These are phyloP conservation scores for Galerucella calmariensis DNA, from an alignment of 2,888 invertebrate species.

Conservation along the genomic window DNA sequence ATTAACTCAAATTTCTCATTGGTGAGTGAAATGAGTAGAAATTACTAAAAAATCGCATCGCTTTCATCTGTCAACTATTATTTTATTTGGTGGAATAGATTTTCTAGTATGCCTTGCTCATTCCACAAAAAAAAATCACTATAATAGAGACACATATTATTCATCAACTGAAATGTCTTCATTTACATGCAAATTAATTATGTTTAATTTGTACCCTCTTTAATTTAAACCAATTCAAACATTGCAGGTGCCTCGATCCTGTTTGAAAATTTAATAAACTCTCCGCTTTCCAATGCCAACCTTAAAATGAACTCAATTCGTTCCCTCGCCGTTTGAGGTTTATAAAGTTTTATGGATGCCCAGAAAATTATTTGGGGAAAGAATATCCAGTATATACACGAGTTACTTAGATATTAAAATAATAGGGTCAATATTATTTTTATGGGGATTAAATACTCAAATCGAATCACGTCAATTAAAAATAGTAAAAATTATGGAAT, in stretches of 20 bases:
- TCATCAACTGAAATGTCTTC: neutral
- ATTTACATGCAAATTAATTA: neutral
- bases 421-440: too few species aligned
- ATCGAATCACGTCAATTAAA: too few species aligned
- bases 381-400: neutral
- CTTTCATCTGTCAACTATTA: too few species aligned
- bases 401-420: neutral
- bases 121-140: too few species aligned
- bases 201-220: neutral
- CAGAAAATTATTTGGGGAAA: neutral
- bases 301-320: neutral
- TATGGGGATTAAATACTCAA: too few species aligned
- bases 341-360: neutral
- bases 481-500: too few species aligned
- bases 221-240: conserved; percentile 20
- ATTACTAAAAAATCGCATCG: too few species aligned
- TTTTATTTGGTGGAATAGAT: too few species aligned
- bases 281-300: conserved; percentile 1
- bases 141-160: too few species aligned
- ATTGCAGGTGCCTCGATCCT: conserved; percentile 18
- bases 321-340: neutral
- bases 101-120: too few species aligned
- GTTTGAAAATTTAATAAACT: conserved; percentile 21
- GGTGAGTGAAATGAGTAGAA: too few species aligned
- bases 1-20: too few species aligned